These are phyloP conservation scores for human DNA, from an alignment of 2,113 vertebrate species.

Conservation along the genomic window DNA sequence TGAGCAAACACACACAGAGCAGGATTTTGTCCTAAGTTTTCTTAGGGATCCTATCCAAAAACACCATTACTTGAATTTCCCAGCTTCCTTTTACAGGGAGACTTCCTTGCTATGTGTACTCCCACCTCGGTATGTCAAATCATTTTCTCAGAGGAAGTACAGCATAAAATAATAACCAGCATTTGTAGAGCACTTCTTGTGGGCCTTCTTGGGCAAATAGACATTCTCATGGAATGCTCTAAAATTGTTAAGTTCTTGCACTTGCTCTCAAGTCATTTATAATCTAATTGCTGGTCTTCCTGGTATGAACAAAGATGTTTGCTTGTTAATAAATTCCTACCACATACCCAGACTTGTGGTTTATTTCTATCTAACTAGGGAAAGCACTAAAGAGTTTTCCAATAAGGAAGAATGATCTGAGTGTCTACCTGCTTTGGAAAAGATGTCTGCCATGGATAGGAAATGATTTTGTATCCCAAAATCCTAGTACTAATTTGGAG, in stretches of 20 bases:
- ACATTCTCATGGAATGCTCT: slow-evolving; percentile 14
- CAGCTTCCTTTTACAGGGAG: not conserved
- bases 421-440: not conserved
- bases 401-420: not conserved
- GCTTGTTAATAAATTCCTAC: slow-evolving; percentile 71
- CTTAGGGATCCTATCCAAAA: not conserved
- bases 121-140: not conserved
- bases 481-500: not conserved
- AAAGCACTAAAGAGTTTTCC: slow-evolving; percentile 28
- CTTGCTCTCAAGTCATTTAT: slow-evolving; percentile 49
- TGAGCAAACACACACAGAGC: not conserved
- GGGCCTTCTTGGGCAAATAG: not conserved
- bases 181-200: slow-evolving; percentile 5
- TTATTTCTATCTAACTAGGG: slow-evolving; percentile 50
- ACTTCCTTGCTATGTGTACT: not conserved
- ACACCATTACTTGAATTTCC: not conserved
- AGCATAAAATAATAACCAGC: not conserved
- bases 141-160: not conserved
- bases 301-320: slow-evolving; percentile 59
- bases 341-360: slow-evolving; percentile 57
- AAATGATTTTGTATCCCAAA: slow-evolving; percentile 30
- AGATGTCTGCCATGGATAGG: slow-evolving; percentile 3
- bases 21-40: not conserved
- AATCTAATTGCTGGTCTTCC: slow-evolving; percentile 39
- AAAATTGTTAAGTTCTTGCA: slow-evolving; percentile 45